Evolutionary conservation across 2,797 vertebrate genomes (phyloP), one percentile per base, ranked within the genome.

Genomic region (Lithobates pipiens): DNA sequence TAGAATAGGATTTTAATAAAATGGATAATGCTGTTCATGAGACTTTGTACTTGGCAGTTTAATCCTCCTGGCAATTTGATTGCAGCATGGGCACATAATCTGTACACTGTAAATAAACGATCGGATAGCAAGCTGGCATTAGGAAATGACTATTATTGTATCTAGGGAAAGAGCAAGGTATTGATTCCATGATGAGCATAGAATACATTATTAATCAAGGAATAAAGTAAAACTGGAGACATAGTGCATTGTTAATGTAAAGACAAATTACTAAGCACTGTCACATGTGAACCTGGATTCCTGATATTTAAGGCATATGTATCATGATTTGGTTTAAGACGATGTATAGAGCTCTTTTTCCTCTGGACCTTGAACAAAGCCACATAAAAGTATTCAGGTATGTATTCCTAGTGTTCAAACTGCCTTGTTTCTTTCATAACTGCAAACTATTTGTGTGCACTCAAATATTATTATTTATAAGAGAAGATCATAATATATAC

Each of bases 31-130:
- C 85, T 86, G 80, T 82, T 50, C 54, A 50, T 65, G 73, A 82
- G 80, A 86, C 85, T 73, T 82, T 82, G 65, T 86, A 61, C 73
- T 82, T 86, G 73, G 72, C 73, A 77, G 68, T 63, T 39, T 86
- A 86, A 82, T 86, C 85, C 80, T 70, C 54, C 85, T 73, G 71
- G 85, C 79, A 82, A 67, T 77, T 67, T 86, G 85, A 86, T 70
- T 86, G 73, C 74, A 65, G 72, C 73, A 86, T 86, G 57, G 65
- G 21, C 34, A 82, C 68, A 82, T 82, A 86, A 86, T 77, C 79
- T 86, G 50, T 76, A 13, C 75, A 46, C 75, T 73, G 80, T 65
- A 86, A 72, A 86, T 23, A 86, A 72, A 82, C 46, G 74, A 82
- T 76, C 32, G 25, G 65, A 10, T 70, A 27, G 25, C 50, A 54